These are phyloP conservation scores for Axea sp. DNA, from an alignment of 2,888 invertebrate genomes.

Conservation along the genomic window DNA sequence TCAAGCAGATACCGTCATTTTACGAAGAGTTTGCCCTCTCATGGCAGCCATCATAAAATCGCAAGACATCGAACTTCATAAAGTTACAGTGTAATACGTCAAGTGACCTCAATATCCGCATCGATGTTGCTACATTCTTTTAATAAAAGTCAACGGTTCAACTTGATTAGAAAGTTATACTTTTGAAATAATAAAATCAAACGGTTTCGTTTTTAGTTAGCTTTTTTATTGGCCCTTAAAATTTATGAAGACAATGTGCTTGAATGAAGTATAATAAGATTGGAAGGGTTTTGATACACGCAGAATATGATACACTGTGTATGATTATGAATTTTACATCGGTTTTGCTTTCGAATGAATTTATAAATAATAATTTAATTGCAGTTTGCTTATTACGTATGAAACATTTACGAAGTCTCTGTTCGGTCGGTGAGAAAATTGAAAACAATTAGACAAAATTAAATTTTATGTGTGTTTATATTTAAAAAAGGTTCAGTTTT, in stretches of 20 bases:
- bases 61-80: conserved; percentile 66
- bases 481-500: no score
- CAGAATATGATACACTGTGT: no score
- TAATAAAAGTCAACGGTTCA: conserved; percentile 39
- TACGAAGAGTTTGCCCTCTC: conserved; percentile 75
- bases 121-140: conserved; percentile 32
- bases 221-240: conserved; percentile 43
- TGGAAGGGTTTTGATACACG: no score
- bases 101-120: conserved; percentile 49
- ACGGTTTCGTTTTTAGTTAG: conserved; percentile 29
- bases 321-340: no score
- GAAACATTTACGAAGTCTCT: no score
- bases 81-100: conserved; percentile 61
- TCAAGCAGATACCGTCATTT: conserved; percentile 68
- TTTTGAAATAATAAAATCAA: conserved; percentile 51
- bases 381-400: no score
- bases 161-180: conserved; percentile 51
- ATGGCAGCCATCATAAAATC: conserved; percentile 74
- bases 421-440: no score
- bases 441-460: no score
- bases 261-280: conserved; percentile 26
- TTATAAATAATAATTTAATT: no score
- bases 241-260: conserved; percentile 36
- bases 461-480: no score
- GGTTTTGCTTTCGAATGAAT: no score